Evolutionary conservation across 2,797 vertebrate genomes (phyloP).

Genomic region (Delichon dasypus): DNA sequence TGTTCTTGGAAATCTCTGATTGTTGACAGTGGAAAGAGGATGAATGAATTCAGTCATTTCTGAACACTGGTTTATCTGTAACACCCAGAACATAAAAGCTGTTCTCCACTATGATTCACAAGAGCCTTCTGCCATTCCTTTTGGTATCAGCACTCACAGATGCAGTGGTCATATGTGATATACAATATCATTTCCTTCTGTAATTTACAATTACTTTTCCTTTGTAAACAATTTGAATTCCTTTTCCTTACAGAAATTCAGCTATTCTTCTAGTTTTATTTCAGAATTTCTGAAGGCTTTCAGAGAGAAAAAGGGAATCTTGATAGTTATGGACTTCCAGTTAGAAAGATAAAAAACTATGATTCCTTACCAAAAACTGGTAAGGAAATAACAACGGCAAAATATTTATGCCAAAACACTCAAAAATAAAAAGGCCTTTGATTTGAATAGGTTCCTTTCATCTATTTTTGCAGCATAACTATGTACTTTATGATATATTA

Average conservation of each 20-base stretch:
- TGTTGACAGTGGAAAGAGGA: neutral
- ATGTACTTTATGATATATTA: neutral
- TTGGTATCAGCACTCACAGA: neutral
- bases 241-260: neutral
- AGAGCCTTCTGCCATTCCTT: constrained; percentile 8
- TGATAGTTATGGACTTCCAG: neutral
- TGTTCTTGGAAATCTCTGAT: neutral
- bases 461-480: neutral
- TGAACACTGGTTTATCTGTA: neutral
- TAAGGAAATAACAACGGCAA: neutral
- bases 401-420: neutral
- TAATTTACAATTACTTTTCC: neutral
- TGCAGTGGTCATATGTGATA: neutral
- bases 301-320: neutral
- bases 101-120: neutral
- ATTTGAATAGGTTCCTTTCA: neutral
- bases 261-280: neutral
- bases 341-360: neutral
- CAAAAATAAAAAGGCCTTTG: neutral
- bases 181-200: neutral
- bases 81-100: neutral
- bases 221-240: neutral
- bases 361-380: neutral
- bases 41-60: neutral
- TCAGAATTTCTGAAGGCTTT: neutral